These are phyloP conservation scores for Romanogobio albipinnatus DNA, from an alignment of 2,113 vertebrate genomes.

Conservation along the genomic window DNA sequence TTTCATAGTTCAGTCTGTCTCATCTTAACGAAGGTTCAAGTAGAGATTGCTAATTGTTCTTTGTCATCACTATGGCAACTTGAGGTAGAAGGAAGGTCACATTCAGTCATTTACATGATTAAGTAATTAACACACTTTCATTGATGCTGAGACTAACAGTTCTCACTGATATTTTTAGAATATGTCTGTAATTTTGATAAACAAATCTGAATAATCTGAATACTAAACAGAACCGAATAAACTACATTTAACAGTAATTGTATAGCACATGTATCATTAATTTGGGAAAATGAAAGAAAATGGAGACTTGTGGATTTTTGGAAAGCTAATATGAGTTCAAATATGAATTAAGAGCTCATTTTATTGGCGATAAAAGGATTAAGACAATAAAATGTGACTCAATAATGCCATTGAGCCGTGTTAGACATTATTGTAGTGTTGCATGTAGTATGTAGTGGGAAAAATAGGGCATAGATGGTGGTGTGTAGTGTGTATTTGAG, in stretches of 20 bases:
- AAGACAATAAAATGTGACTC: not conserved
- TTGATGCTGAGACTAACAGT: not conserved
- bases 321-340: not conserved
- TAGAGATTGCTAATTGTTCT: not conserved
- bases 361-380: not conserved
- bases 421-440: not conserved
- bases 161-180: not conserved
- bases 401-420: not conserved
- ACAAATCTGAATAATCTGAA: too few species aligned
- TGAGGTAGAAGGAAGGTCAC: not conserved
- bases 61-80: conserved; percentile 11
- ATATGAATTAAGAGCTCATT: not conserved
- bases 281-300: not conserved
- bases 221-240: not conserved
- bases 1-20: not conserved
- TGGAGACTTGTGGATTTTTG: not conserved
- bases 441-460: conserved; percentile 10
- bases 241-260: not conserved
- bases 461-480: not conserved
- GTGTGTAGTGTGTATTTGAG: not conserved
- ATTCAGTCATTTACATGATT: not conserved
- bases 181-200: not conserved
- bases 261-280: not conserved
- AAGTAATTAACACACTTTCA: not conserved
- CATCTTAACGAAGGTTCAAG: not conserved